Conservation (phyloP, 2,113 vertebrate species). For the Ochotona curzoniae region DNA sequence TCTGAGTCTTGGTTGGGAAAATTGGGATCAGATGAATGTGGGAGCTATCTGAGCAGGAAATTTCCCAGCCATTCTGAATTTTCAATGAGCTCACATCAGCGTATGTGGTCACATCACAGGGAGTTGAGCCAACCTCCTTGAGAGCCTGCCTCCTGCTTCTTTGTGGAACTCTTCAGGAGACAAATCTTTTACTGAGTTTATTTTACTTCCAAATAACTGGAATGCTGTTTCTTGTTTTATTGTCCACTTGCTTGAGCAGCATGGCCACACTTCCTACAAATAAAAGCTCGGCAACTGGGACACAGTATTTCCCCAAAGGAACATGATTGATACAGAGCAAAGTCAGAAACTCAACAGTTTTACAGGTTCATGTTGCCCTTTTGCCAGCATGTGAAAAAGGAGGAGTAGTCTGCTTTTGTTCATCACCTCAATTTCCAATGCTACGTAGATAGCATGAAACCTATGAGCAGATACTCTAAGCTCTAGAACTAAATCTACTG, state of each 20-base stretch:
- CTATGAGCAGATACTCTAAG: not conserved
- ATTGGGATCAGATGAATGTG: conserved; percentile 64
- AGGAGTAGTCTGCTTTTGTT: not conserved
- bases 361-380: not conserved
- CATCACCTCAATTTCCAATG: not conserved
- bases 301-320: not conserved
- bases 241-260: not conserved
- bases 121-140: not conserved
- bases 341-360: not conserved
- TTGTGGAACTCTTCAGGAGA: not conserved
- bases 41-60: conserved; percentile 61
- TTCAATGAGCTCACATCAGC: not conserved
- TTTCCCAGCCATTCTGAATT: conserved; percentile 58
- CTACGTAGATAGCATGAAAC: accelerated
- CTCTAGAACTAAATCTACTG: not conserved
- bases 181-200: conserved; percentile 6
- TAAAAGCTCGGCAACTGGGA: conserved; percentile 23
- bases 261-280: not conserved
- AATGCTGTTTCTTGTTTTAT: conserved; percentile 18
- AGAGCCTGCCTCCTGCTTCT: not conserved
- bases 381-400: not conserved
- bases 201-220: conserved; percentile 27
- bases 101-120: conserved; percentile 7
- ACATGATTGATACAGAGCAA: not conserved
- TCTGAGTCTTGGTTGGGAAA: conserved; percentile 67